These are phyloP conservation scores for Carassius gibelio DNA, from an alignment of 2,113 vertebrate species.

Conservation along the genomic window DNA sequence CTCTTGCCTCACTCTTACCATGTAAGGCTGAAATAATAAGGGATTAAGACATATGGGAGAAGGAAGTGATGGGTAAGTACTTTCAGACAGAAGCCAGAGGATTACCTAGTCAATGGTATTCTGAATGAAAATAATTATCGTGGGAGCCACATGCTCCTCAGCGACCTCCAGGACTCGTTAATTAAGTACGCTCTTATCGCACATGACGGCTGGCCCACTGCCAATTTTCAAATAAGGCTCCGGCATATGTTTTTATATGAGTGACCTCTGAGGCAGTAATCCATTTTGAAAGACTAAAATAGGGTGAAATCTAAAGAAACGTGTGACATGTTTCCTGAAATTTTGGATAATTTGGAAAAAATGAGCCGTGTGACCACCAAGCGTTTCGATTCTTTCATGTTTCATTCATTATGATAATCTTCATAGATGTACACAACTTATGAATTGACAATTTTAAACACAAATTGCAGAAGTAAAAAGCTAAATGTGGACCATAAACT, in stretches of 20 bases:
- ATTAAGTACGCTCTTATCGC: slow-evolving; percentile 41
- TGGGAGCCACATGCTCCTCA: slow-evolving; percentile 34
- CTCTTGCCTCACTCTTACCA: slow-evolving; percentile 46
- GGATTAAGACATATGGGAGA: slow-evolving; percentile 50
- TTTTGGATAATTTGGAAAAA: neutral
- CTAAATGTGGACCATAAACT: neutral
- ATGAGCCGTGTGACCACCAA: too few species aligned
- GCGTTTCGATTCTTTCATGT: too few species aligned
- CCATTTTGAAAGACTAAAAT: slow-evolving; percentile 22
- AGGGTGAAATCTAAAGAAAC: neutral
- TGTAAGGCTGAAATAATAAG: slow-evolving; percentile 48
- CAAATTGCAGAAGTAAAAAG: neutral
- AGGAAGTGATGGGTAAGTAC: slow-evolving; percentile 46
- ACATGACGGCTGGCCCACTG: neutral
- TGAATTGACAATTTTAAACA: too few species aligned
- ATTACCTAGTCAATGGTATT: slow-evolving; percentile 45
- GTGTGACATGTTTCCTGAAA: neutral
- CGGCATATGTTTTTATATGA: neutral
- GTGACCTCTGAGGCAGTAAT: slow-evolving; percentile 16
- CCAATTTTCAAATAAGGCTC: neutral
- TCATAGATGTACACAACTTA: too few species aligned
- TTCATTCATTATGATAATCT: too few species aligned
- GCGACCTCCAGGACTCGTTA: slow-evolving; percentile 21
- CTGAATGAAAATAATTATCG: slow-evolving; percentile 43
- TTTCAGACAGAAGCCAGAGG: slow-evolving; percentile 3